These are phyloP conservation scores for Struthidea cinerea DNA, from an alignment of 2,113 vertebrate species.

Conservation along the genomic window DNA sequence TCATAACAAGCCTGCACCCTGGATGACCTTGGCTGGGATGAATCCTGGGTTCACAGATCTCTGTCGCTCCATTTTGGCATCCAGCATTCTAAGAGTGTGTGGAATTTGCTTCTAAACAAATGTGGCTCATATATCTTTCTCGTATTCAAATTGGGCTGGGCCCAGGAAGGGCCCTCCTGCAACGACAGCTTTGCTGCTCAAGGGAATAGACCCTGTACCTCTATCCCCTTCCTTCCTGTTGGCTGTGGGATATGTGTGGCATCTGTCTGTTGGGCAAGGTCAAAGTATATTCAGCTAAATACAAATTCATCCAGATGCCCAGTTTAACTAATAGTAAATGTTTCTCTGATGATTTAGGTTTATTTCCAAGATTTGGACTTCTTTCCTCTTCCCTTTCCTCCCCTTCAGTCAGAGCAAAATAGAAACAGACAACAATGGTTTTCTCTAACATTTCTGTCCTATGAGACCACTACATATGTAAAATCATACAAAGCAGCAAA, in stretches of 20 bases:
- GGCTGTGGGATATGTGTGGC: background rate
- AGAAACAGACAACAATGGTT: background rate
- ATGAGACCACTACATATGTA: background rate
- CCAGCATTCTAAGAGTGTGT: background rate
- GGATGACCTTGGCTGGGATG: background rate
- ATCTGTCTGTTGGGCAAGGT: background rate
- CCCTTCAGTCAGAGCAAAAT: background rate
- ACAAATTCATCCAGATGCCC: background rate
- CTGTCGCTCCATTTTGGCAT: background rate
- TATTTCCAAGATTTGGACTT: background rate
- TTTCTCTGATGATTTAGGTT: background rate
- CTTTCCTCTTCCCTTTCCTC: background rate
- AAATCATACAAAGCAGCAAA: background rate
- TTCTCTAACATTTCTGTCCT: background rate
- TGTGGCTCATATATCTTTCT: background rate
- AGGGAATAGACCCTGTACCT: background rate
- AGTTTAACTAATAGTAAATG: background rate
- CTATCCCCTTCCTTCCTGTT: background rate
- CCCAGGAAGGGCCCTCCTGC: rapidly evolving
- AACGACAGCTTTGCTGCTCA: background rate
- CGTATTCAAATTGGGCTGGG: background rate
- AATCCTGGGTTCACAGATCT: background rate
- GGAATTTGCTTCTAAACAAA: background rate
- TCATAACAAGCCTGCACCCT: background rate
- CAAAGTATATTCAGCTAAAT: background rate